Conservation (phyloP, 2,113 vertebrate species). For the Nibea coibor region DNA sequence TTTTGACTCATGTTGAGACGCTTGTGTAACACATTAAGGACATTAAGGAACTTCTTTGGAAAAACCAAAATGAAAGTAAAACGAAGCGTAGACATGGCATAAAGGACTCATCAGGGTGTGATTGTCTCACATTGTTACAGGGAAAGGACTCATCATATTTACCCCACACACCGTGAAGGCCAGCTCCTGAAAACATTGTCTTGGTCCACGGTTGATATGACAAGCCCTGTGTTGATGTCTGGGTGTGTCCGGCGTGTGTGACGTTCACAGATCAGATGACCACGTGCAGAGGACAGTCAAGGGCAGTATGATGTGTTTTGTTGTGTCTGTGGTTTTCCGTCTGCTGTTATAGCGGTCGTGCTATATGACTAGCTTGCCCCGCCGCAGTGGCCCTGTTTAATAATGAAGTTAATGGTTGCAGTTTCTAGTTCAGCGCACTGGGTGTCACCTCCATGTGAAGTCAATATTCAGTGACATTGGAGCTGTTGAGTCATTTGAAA, state of each 20-base stretch:
- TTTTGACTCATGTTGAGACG: too few relatives aligned
- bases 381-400: conserved; percentile 24
- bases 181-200: too few relatives aligned
- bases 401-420: conserved; percentile 48
- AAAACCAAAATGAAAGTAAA: too few relatives aligned
- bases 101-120: too few relatives aligned
- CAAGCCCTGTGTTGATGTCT: neutral
- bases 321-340: conserved; percentile 20
- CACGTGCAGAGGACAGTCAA: conserved; percentile 19
- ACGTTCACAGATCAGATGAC: conserved; percentile 6
- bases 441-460: conserved; percentile 29
- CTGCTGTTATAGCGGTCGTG: conserved; percentile 12
- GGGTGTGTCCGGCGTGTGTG: conserved; percentile 8
- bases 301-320: conserved; percentile 6
- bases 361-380: conserved; percentile 27
- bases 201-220: too few relatives aligned
- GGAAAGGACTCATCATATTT: too few relatives aligned
- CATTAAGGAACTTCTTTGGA: too few relatives aligned
- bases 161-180: too few relatives aligned
- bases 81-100: too few relatives aligned
- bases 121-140: too few relatives aligned
- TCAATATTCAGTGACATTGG: conserved; percentile 47
- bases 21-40: too few relatives aligned
- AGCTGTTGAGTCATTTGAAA: conserved; percentile 32
- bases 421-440: conserved; percentile 29